Evolutionary conservation across 2,888 invertebrate species (phyloP).

Genomic region (Pasiphila rectangulata): DNA sequence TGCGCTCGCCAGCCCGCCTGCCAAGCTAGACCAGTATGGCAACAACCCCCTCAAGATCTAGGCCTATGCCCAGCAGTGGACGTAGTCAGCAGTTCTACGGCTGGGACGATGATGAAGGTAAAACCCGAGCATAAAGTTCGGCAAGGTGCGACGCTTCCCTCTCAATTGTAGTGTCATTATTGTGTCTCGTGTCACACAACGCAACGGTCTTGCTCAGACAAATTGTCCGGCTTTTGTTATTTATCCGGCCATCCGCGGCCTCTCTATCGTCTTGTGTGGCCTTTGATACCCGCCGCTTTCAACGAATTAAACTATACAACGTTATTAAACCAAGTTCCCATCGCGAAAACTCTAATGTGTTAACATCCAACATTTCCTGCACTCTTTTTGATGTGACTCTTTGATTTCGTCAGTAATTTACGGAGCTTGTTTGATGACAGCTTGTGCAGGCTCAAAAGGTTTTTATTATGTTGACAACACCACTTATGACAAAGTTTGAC

Average conservation of each 20-base stretch:
- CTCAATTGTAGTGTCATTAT: no score
- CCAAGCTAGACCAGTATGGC: no score
- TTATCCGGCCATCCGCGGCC: neutral
- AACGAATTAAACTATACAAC: slow-evolving; percentile 13
- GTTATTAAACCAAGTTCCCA: slow-evolving; percentile 14
- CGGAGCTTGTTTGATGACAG: slow-evolving; percentile 37
- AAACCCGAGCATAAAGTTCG: no score
- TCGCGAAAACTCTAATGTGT: slow-evolving; percentile 25
- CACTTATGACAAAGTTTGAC: slow-evolving; percentile 5
- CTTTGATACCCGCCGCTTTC: slow-evolving; percentile 21
- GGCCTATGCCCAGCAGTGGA: no score
- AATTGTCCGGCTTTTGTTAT: neutral
- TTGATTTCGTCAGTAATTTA: slow-evolving; percentile 49
- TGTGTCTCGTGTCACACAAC: no score
- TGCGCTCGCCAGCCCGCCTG: no score
- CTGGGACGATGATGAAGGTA: no score
- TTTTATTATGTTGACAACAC: slow-evolving; percentile 14
- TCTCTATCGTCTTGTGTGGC: slow-evolving; percentile 18
- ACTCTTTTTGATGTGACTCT: slow-evolving; percentile 40
- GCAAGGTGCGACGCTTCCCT: no score
- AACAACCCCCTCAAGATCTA: no score
- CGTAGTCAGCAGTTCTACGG: no score
- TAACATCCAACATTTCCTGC: slow-evolving; percentile 38
- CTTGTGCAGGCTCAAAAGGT: slow-evolving; percentile 23
- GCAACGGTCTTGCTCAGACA: no score